Evolutionary conservation across 2,797 vertebrate genomes (phyloP), one percentile per base, ranked within the genome.

Genomic region (Hephaestus fuliginosus): DNA sequence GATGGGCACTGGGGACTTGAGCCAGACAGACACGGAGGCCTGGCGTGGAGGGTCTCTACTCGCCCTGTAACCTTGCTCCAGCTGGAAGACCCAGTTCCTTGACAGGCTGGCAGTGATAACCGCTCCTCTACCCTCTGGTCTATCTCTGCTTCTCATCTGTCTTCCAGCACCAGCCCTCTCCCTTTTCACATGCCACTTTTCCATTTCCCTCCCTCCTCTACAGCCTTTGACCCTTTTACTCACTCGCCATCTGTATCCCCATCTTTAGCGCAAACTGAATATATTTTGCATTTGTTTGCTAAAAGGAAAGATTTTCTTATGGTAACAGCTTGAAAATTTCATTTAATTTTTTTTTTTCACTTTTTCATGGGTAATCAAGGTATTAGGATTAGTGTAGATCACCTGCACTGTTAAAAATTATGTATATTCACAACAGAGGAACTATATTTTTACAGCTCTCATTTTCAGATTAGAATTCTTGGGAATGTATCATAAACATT

Each of bases 51-150:
- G 58, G 39, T 58, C 62, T 72, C 25, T 63, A 44, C 72, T 86
- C 43, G 41, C 81, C 81, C 46, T 62, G 51, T 58, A 77, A 74
- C 82, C 56, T 56, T 70, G 81, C 74, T 90, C 82, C 81, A 90
- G 73, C 84, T 87, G 86, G 86, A 85, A 82, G 69, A 77, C 75
- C 74, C 80, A 81, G 67, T 81, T 88, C 80, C 70, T 80, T 88
- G 88, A 90, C 88, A 83, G 83, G 81, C 76, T 92, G 89, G 88
- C 89, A 85, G 69, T 22, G 76, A 73, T 57, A 66, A 60, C 25
- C 12, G 52, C 65, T 70, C 28, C 41, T 52, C 57, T 25, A 43
- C 67, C 82, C 85, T 80, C 72, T 81, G 80, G 79, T 72, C 72
- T 70, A 70, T 85, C 70, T 18, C 66, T 63, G 60, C 78, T 60